A percentile compares a stretch with the other conserved stretches of the same genome.
Evolutionary conservation across 2,797 vertebrate genomes (phyloP).

Genomic region (Apogon talboti): DNA sequence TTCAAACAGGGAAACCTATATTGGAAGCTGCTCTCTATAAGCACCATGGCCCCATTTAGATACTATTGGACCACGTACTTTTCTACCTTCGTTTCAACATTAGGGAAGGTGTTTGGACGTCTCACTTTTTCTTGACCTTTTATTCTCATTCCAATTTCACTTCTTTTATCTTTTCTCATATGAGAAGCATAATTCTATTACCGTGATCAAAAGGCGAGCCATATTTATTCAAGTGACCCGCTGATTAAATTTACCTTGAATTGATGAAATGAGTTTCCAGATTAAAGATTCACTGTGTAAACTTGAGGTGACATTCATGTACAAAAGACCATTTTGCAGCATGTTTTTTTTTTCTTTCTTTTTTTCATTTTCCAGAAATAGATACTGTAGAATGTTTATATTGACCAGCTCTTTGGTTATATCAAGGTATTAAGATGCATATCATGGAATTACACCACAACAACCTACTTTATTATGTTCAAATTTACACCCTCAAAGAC

Average conservation of each 20-base stretch:
- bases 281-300: constrained; percentile 45
- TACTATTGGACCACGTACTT: constrained; percentile 1
- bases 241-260: constrained; percentile 59
- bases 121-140: constrained; percentile 46
- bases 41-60: neutral
- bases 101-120: constrained; percentile 16
- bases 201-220: constrained; percentile 38
- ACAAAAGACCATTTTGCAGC: constrained; percentile 2
- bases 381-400: no score
- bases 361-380: no score
- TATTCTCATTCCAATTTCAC: constrained; percentile 30
- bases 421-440: no score
- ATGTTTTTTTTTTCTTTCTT: neutral
- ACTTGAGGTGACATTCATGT: constrained; percentile 22
- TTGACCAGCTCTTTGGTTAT: no score
- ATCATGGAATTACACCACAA: no score
- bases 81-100: constrained; percentile 32
- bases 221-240: constrained; percentile 42
- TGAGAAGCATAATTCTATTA: constrained; percentile 39
- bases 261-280: constrained; percentile 39
- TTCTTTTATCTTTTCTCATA: constrained; percentile 33
- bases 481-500: no score
- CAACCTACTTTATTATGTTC: no score
- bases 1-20: neutral
- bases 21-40: neutral